Percentiles rank a stretch among this genome's conserved stretches.
Evolutionary conservation across 2,113 vertebrate species (phyloP).

Genomic region (Setophaga kirtlandii): DNA sequence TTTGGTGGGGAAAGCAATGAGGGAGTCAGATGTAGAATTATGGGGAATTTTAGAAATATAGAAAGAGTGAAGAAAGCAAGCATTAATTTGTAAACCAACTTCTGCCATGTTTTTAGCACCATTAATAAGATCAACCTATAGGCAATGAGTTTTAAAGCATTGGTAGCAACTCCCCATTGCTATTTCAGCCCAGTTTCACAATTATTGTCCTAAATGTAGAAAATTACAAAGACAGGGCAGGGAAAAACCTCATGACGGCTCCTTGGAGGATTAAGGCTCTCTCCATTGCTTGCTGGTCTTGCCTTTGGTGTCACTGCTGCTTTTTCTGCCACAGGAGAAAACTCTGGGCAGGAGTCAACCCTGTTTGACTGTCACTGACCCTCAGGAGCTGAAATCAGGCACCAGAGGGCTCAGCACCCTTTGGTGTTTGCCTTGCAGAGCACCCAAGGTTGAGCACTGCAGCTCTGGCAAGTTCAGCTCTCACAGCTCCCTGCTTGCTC

Average conservation of each 20-base stretch:
- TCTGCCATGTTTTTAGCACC: background rate
- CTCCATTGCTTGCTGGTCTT: background rate
- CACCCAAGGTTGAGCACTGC: background rate
- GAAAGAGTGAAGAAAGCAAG: background rate
- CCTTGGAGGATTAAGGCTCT: background rate
- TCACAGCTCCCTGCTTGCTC: conserved; percentile 1
- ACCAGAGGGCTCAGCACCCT: background rate
- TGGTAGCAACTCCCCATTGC: background rate
- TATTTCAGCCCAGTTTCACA: background rate
- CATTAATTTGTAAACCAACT: background rate
- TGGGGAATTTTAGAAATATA: background rate
- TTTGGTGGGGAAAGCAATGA: background rate
- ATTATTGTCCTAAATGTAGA: background rate
- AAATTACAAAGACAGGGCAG: background rate
- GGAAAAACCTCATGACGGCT: background rate
- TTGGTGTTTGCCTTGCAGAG: background rate
- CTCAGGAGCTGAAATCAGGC: background rate
- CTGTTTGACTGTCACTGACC: background rate
- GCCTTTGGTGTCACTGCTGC: background rate
- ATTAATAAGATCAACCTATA: background rate
- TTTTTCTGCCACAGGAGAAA: background rate
- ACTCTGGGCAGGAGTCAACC: background rate
- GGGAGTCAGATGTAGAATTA: background rate
- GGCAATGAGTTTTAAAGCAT: background rate
- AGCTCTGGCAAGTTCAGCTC: background rate